Base-by-base conservation (phyloP, 2,888 invertebrate species). In the Pteria penguin region DNA sequence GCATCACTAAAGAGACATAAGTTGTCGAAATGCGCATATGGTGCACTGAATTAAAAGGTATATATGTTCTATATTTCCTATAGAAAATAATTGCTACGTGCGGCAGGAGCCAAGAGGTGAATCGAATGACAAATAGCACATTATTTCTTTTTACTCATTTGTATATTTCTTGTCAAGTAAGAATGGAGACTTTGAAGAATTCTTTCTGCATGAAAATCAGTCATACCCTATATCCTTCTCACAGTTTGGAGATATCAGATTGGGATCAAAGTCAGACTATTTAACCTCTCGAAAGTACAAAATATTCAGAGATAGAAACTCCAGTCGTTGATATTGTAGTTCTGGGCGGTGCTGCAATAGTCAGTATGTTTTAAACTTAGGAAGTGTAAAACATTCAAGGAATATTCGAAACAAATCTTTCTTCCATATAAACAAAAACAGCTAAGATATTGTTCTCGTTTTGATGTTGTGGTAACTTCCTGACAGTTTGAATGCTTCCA, bases 301-400 rank as follows among this genome's bases (percentile, higher is more conserved):
- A 36, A 36, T 5, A 36, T 5, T 36, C 45, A 36, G 45, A 36
- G 14, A 36, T 14, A 31, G 61, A 36, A 58, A n/a, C 62, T 27
- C 33, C 73, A 8, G 22, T 26, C n/a, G 62, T 58, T 22, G 72
- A 79, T 45, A 70, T 61, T 2, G 55, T 63, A 26, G 32, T 78
- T 4, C 24, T 79, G n/a, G 82, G 78, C 67, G 78, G 81, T 22
- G 70, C 83, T 26, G 82, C 70, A 8, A 67, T 83, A 22, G 70
- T 81, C 14, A 77, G 82, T 62, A 68, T 72, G 60, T 27, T n/a
- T 78, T 52, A 31, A 32, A 45, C 70, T 72, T 5, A 54, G 61
- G 8, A 54, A 26, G 4, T 70, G 63, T n/a, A 72, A 66, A 22
- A 79, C 80, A 36, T 36, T 36, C 14, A 5, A 36, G 45, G 45